These are phyloP conservation scores for Hypotaenidia philippensis DNA, from an alignment of 2,797 vertebrate genomes.

Conservation along the genomic window DNA sequence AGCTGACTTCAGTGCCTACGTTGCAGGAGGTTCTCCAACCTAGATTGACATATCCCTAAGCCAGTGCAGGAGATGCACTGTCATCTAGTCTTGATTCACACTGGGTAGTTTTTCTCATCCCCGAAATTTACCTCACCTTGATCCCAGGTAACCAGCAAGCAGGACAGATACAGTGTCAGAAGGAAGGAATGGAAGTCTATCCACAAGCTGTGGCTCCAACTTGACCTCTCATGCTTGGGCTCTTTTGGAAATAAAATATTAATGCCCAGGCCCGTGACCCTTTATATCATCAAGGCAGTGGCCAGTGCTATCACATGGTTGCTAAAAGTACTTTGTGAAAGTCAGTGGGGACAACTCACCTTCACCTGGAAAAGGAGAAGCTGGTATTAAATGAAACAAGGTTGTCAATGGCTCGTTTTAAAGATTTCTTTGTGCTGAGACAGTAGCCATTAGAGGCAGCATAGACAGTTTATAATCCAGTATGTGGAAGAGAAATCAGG, in stretches of 20 bases:
- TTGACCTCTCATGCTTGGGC: neutral
- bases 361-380: neutral
- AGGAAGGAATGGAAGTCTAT: neutral
- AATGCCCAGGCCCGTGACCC: neutral
- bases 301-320: neutral
- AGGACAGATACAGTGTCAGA: neutral
- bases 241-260: neutral
- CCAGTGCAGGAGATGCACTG: neutral
- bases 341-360: neutral
- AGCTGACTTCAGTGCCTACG: neutral
- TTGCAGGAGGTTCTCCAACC: neutral
- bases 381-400: neutral
- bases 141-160: neutral
- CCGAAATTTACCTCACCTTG: neutral
- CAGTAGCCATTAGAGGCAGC: neutral
- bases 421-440: neutral
- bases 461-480: neutral
- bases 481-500: neutral
- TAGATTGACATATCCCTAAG: neutral
- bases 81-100: neutral
- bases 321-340: neutral
- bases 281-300: neutral
- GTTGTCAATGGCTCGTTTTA: neutral
- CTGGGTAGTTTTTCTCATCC: neutral
- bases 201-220: neutral